These are phyloP conservation scores for Megaustenia siamemsis DNA, from an alignment of 2,888 invertebrate genomes.

Conservation along the genomic window DNA sequence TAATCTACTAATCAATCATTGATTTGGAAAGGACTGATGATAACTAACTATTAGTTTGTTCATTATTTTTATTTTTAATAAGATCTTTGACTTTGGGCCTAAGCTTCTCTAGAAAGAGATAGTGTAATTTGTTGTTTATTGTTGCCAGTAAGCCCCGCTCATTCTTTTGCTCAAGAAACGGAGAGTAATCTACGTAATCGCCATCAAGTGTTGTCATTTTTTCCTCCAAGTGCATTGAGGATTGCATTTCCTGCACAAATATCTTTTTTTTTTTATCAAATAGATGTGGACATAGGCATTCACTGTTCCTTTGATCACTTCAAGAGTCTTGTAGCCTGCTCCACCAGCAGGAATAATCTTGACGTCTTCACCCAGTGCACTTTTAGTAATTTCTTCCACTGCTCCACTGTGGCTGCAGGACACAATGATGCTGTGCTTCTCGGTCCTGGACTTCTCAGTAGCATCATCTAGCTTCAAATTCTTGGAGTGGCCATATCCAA, in stretches of 20 bases:
- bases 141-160: constrained; percentile 88
- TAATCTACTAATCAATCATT: too few species aligned
- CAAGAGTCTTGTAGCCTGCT: constrained; percentile 87
- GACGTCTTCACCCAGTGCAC: constrained; percentile 86
- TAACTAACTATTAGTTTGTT: too few species aligned
- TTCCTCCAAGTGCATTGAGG: constrained; percentile 85
- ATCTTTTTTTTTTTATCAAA: constrained; percentile 98
- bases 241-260: constrained; percentile 95
- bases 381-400: constrained; percentile 85
- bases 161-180: constrained; percentile 71
- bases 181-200: constrained; percentile 85
- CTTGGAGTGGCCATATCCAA: constrained; percentile 85
- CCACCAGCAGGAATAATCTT: constrained; percentile 90
- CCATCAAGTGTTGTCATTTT: constrained; percentile 88
- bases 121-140: constrained; percentile 77
- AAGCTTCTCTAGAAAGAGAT: constrained; percentile 69
- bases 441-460: constrained; percentile 43
- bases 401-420: constrained; percentile 94
- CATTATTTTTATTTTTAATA: too few species aligned
- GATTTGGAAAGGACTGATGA: too few species aligned
- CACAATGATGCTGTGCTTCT: constrained; percentile 84
- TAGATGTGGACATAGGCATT: constrained; percentile 95
- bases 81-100: constrained; percentile 51
- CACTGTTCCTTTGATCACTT: constrained; percentile 90
- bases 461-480: constrained; percentile 80